phyloP scores from a whole-genome alignment of 2,888 invertebrate genomes.

The Teinopalpus imperialis region DNA sequence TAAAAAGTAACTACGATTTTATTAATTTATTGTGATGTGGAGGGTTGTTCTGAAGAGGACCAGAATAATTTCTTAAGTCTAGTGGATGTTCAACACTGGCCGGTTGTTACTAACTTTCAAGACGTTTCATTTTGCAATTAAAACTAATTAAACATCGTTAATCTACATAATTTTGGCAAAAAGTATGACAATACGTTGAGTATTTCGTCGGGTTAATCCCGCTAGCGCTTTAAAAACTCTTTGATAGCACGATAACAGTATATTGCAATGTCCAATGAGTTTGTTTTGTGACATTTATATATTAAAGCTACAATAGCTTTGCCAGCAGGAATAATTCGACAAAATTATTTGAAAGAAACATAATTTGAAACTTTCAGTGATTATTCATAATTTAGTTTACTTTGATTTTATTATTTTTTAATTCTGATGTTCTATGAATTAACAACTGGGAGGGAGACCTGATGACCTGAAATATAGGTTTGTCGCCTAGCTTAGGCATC shows the following conservation, averaged over 20 bases:
- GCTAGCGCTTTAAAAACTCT: slow-evolving; percentile 16
- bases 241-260: slow-evolving; percentile 38
- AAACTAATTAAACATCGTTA: slow-evolving; percentile 51
- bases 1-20: slow-evolving; percentile 65
- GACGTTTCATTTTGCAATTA: slow-evolving; percentile 61
- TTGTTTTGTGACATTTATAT: slow-evolving; percentile 55
- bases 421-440: too few species aligned
- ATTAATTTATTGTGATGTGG: slow-evolving; percentile 73
- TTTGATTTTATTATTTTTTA: too few species aligned
- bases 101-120: slow-evolving; percentile 66
- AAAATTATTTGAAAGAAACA: slow-evolving; percentile 9
- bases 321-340: slow-evolving; percentile 24
- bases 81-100: slow-evolving; percentile 78
- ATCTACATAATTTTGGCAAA: slow-evolving; percentile 55
- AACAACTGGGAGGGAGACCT: too few species aligned
- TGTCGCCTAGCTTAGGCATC: too few species aligned
- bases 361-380: too few species aligned
- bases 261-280: slow-evolving; percentile 43
- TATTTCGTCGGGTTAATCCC: slow-evolving; percentile 43
- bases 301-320: neutral
- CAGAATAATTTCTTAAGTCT: slow-evolving; percentile 69
- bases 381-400: too few species aligned
- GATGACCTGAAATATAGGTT: too few species aligned
- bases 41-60: slow-evolving; percentile 72
- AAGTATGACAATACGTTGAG: slow-evolving; percentile 46